Evolutionary conservation across 2,113 vertebrate species (phyloP).

Genomic region (Rhabdomys dilectus): DNA sequence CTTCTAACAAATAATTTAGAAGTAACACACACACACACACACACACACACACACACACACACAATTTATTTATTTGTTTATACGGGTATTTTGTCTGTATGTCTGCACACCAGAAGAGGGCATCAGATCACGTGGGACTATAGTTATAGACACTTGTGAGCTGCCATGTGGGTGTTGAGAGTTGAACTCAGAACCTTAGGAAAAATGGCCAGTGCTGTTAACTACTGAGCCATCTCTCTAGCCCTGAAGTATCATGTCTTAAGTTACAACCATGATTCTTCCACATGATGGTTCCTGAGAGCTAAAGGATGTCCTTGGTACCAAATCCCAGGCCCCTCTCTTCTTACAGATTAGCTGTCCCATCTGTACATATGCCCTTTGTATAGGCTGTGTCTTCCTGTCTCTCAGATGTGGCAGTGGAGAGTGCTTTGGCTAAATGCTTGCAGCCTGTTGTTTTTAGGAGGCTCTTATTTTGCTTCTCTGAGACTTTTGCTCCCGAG

Average conservation of each 20-base stretch:
- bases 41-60: background rate
- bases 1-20: background rate
- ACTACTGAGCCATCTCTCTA: background rate
- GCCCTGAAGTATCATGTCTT: background rate
- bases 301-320: background rate
- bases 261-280: background rate
- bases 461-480: background rate
- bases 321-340: background rate
- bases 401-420: background rate
- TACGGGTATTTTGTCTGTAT: background rate
- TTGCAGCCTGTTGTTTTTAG: background rate
- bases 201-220: background rate
- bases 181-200: background rate
- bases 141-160: background rate
- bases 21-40: background rate
- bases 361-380: fast-evolving
- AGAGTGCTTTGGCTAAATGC: background rate
- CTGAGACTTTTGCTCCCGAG: background rate
- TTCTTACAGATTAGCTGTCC: background rate
- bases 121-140: background rate
- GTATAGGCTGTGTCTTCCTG: background rate
- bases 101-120: background rate
- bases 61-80: too few relatives aligned
- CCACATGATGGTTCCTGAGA: too few relatives aligned
- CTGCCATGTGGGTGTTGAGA: background rate